Evolutionary conservation across 2,113 vertebrate genomes (phyloP), one percentile per base, ranked within the genome.

Genomic region (Mustelus asterias): DNA sequence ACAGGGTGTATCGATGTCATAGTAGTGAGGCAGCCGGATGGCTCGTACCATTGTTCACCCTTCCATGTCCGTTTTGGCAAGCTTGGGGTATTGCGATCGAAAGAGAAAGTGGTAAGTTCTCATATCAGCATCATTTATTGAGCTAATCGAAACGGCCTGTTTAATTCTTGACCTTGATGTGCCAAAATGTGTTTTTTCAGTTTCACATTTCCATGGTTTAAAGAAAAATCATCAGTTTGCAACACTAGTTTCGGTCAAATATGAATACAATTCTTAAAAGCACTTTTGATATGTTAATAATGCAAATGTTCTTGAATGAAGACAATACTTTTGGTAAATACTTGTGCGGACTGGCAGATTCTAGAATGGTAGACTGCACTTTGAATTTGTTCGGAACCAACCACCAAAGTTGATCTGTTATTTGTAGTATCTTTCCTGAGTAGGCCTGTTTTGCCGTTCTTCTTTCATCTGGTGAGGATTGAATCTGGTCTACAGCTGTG

Each of bases 31-130:
- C 99, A 99, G 97, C 97, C 97, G 0, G 98, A 99, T 24, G 98
- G 98, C 76, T 98, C 98, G 3, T 98, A 98, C 97, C 98, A 97
- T 58, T 99, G 99, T 96, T 99, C 99, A 0, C 99, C 99, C 0
- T 99, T 99, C 58, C 99, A 99, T 0, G 98, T 99, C 78, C 98
- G 98, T 80, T 99, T 99, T 0, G 99, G 99, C 96, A 99, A 99
- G 97, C 98, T 99, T 93, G 99, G 98, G 0, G 98, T 99, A 96
- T 98, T 99, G 96, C 97, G 96, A 94, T 99, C 99, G 6, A 98
- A 97, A 96, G 99, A 99, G 97, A 99, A 99, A 97, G 98, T 99
- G 97, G 99, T 99, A 60, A 98, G 98, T 85, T 95, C 80, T 65
- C 5, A 60, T 60, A n/a, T 41, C 13, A 48, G n/a, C 69, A 85